Evolutionary conservation across 2,113 vertebrate species (phyloP).

Genomic region (Bolborhynchus lineola): DNA sequence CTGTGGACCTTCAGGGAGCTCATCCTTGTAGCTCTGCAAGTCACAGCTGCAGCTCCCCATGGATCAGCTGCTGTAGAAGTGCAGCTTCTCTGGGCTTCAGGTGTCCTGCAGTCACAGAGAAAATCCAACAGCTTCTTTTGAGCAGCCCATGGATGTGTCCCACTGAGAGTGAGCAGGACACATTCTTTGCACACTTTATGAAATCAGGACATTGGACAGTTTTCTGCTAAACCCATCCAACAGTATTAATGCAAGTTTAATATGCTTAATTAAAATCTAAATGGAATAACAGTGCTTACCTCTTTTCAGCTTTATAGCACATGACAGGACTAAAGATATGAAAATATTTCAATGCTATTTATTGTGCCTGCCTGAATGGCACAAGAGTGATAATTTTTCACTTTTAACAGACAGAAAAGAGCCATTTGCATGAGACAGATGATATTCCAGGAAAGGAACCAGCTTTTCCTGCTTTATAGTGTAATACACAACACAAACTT

Average conservation of each 20-base stretch:
- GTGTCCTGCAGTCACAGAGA: neutral
- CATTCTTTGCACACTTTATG: neutral
- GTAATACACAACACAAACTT: neutral
- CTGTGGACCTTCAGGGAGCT: neutral
- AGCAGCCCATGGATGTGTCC: neutral
- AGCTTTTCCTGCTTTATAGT: neutral
- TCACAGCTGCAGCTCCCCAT: neutral
- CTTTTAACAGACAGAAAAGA: neutral
- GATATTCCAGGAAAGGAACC: neutral
- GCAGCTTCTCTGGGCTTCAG: neutral
- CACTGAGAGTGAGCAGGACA: neutral
- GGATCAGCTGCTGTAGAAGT: neutral
- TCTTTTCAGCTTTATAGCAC: neutral
- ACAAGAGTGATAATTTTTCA: neutral
- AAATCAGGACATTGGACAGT: neutral
- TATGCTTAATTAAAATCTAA: neutral
- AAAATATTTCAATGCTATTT: neutral
- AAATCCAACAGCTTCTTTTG: neutral
- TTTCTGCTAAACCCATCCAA: neutral
- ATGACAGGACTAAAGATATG: neutral
- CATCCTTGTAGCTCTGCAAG: fast-evolving
- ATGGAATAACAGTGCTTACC: neutral
- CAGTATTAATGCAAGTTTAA: neutral
- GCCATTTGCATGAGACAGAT: neutral
- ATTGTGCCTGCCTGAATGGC: neutral